Conservation (phyloP, 1,140 invertebrate genomes). For the Araneus ventricosus region DNA sequence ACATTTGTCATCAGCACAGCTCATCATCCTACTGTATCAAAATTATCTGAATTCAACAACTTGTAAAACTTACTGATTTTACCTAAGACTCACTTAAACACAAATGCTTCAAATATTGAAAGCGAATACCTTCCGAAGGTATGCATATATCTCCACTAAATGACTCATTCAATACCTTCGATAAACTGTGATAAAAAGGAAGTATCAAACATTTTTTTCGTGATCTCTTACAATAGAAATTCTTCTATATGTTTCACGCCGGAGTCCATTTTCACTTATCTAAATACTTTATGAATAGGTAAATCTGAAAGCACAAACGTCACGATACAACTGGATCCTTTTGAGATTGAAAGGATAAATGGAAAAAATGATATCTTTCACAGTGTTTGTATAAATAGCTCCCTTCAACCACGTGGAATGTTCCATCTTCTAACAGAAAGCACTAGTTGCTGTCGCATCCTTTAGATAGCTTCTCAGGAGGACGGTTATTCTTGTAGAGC, state of each 20-base stretch:
- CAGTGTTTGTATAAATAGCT: slow-evolving; percentile 5
- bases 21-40: background rate
- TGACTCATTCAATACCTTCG: background rate
- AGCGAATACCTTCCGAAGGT: background rate
- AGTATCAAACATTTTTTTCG: too few species aligned
- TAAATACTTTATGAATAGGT: slow-evolving; percentile 25
- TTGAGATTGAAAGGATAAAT: background rate
- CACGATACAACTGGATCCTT: background rate
- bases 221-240: slow-evolving; percentile 43
- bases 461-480: background rate
- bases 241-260: background rate
- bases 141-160: slow-evolving; percentile 10
- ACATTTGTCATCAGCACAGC: too few species aligned
- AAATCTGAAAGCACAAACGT: slow-evolving; percentile 41
- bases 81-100: background rate
- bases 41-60: background rate
- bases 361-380: slow-evolving; percentile 34
- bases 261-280: background rate
- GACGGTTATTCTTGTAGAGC: slow-evolving; percentile 18
- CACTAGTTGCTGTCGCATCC: background rate
- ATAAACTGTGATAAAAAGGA: slow-evolving; percentile 36
- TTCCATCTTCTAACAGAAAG: slow-evolving; percentile 5
- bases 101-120: background rate
- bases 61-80: too few species aligned
- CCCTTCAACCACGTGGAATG: background rate